These are phyloP conservation scores for Tachysurus fulvidraco DNA, from an alignment of 2,113 vertebrate genomes.

Conservation along the genomic window DNA sequence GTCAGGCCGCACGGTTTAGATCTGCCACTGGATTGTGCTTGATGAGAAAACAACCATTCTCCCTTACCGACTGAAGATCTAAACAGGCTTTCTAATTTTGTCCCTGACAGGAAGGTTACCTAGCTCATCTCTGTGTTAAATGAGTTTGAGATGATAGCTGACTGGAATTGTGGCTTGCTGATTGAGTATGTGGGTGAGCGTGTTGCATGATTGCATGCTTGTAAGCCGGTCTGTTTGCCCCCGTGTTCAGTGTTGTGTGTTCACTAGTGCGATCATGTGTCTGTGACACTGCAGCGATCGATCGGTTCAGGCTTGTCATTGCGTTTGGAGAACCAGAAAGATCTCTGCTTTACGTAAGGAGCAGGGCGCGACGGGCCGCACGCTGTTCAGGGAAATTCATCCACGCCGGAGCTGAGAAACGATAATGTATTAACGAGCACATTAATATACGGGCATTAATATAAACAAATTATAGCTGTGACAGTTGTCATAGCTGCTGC, in stretches of 20 bases:
- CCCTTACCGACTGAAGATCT: slow-evolving; percentile 32
- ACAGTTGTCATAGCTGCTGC: neutral
- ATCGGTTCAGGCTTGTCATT: neutral
- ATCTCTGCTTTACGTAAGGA: neutral
- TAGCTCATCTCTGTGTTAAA: neutral
- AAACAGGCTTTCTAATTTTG: slow-evolving; percentile 53
- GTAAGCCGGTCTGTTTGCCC: neutral
- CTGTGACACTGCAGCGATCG: neutral
- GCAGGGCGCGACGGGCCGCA: neutral
- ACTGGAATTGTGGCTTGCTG: neutral
- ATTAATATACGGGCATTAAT: neutral
- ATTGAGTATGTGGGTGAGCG: neutral
- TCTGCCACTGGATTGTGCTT: slow-evolving; percentile 47
- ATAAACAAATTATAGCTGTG: neutral
- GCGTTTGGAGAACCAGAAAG: neutral
- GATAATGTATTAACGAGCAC: neutral
- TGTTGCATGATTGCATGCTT: neutral
- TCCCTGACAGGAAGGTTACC: slow-evolving; percentile 27
- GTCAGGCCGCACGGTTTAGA: slow-evolving; percentile 23
- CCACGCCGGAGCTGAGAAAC: neutral
- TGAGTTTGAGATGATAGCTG: slow-evolving; percentile 24
- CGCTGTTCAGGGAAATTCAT: neutral
- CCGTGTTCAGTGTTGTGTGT: neutral
- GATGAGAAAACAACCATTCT: slow-evolving; percentile 44
- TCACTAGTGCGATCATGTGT: neutral